Conservation (phyloP, 2,113 vertebrate genomes). For the Periophthalmus modestus region DNA sequence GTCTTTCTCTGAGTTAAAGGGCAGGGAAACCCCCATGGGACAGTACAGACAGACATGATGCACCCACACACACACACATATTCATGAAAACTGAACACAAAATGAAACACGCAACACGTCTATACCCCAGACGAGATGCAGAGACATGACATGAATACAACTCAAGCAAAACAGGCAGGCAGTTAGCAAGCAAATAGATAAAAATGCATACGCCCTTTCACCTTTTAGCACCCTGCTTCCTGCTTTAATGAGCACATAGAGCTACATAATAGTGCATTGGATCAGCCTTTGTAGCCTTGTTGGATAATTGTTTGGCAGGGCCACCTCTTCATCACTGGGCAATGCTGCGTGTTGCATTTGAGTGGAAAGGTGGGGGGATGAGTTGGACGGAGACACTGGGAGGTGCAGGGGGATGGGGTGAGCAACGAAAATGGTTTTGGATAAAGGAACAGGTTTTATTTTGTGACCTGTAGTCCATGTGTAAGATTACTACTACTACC, state of each 20-base stretch:
- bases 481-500: slow-evolving; percentile 1
- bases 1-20: slow-evolving; percentile 51
- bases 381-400: slow-evolving; percentile 43
- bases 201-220: slow-evolving; percentile 20
- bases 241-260: slow-evolving; percentile 27
- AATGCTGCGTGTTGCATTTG: slow-evolving; percentile 57
- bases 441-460: slow-evolving; percentile 27
- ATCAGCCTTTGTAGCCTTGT: slow-evolving; percentile 53
- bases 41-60: slow-evolving; percentile 20
- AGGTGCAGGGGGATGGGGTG: slow-evolving; percentile 48
- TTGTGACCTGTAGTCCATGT: slow-evolving; percentile 11
- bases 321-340: slow-evolving; percentile 60
- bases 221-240: slow-evolving; percentile 4
- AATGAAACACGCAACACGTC: slow-evolving; percentile 33
- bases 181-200: slow-evolving; percentile 18
- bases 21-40: slow-evolving; percentile 55
- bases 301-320: slow-evolving; percentile 71
- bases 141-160: slow-evolving; percentile 36
- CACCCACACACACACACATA: slow-evolving; percentile 18
- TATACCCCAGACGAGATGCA: slow-evolving; percentile 8
- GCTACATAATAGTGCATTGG: slow-evolving; percentile 44
- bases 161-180: slow-evolving; percentile 19
- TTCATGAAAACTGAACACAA: slow-evolving; percentile 28
- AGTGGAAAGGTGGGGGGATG: slow-evolving; percentile 19
- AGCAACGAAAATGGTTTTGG: slow-evolving; percentile 18